Percentiles rank a stretch among this genome's conserved stretches.
Evolutionary conservation across 2,888 invertebrate species (phyloP).

Genomic region (Prostheceraeus crozeri): DNA sequence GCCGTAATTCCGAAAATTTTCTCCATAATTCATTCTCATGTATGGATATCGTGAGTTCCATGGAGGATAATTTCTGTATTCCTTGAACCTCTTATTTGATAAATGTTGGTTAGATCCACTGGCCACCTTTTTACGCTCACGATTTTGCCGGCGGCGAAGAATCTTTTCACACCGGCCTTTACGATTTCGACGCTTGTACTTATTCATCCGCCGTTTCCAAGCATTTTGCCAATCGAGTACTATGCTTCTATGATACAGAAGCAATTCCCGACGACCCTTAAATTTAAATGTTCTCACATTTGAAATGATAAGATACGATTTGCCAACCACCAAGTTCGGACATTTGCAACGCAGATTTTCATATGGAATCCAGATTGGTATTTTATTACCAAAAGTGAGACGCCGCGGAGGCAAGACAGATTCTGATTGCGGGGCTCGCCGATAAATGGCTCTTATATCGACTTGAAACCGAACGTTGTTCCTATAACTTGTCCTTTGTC

Average conservation of each 20-base stretch:
- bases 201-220: slow-evolving; percentile 28
- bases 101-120: too few relatives aligned
- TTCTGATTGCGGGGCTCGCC: background rate
- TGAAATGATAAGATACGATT: slow-evolving; percentile 8
- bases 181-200: slow-evolving; percentile 16
- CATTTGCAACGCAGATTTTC: slow-evolving; percentile 24
- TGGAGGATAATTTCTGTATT: too few relatives aligned
- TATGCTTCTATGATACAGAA: slow-evolving; percentile 24
- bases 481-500: slow-evolving; percentile 10
- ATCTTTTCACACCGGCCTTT: slow-evolving; percentile 21
- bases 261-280: slow-evolving; percentile 10
- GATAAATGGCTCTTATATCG: slow-evolving; percentile 22
- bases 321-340: slow-evolving; percentile 20
- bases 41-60: too few relatives aligned
- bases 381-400: background rate
- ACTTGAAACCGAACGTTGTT: slow-evolving; percentile 28
- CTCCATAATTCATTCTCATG: too few relatives aligned
- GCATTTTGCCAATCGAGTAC: slow-evolving; percentile 27
- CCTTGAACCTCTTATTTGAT: too few relatives aligned
- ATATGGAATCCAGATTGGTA: slow-evolving; percentile 21
- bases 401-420: background rate
- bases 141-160: too few relatives aligned
- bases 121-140: too few relatives aligned
- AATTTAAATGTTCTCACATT: slow-evolving; percentile 26
- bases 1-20: too few relatives aligned